phyloP scores from a whole-genome alignment of 2,797 vertebrate species.

The Natrix natrix region DNA sequence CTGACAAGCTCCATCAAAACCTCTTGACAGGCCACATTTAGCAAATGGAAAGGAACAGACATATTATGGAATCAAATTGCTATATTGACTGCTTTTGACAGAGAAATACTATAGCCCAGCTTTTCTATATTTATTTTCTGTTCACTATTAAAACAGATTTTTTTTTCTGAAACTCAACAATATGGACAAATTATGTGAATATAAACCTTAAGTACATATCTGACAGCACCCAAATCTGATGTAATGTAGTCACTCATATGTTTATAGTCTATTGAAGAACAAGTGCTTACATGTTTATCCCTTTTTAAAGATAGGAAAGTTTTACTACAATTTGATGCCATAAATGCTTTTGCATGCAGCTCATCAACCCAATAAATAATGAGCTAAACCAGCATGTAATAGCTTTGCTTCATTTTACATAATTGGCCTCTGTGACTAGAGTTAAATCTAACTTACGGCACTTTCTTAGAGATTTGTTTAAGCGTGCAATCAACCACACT shows the following conservation, averaged over 20 bases:
- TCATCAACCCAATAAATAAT: not conserved
- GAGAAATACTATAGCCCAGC: not conserved
- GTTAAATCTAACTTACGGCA: not conserved
- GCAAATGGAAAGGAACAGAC: conserved; percentile 52
- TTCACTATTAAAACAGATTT: not conserved
- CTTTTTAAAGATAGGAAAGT: not conserved
- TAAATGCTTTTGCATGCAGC: not conserved
- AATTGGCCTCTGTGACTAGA: not conserved
- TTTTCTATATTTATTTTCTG: not conserved
- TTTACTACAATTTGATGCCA: not conserved
- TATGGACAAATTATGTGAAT: not conserved
- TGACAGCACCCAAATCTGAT: not conserved
- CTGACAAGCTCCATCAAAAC: conserved; percentile 63
- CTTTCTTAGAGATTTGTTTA: not conserved
- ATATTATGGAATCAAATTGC: conserved; percentile 41
- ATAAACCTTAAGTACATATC: not conserved
- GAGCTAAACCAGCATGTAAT: not conserved
- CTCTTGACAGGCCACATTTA: conserved; percentile 58
- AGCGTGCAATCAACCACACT: not conserved
- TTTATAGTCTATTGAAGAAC: not conserved
- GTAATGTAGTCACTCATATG: not conserved
- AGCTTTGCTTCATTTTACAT: not conserved
- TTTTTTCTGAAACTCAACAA: not conserved
- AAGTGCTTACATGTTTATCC: not conserved
- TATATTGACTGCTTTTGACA: not conserved